Percentiles rank a stretch among this genome's conserved stretches.
Conservation (phyloP, 2,113 vertebrate genomes). For the Zapus hudsonius region DNA sequence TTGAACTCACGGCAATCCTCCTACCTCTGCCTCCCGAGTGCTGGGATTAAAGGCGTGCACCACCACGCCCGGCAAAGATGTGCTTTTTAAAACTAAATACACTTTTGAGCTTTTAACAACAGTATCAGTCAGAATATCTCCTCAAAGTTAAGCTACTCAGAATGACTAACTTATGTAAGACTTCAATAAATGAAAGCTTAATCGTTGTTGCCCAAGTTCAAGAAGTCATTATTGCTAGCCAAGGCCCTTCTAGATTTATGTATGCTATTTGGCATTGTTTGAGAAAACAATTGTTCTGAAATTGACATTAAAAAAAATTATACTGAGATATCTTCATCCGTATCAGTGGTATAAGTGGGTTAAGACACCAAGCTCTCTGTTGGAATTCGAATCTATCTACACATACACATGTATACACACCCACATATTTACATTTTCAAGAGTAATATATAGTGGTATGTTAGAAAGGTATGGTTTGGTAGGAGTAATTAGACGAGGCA, state of each 20-base stretch:
- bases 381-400: too few relatives aligned
- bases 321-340: background rate
- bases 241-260: background rate
- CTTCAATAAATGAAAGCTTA: slow-evolving; percentile 38
- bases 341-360: background rate
- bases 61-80: background rate
- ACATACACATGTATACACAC: too few relatives aligned
- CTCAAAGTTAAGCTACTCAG: slow-evolving; percentile 18
- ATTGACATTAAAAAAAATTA: too few relatives aligned
- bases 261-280: slow-evolving; percentile 7
- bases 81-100: too few relatives aligned
- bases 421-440: slow-evolving; percentile 62
- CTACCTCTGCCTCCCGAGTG: too few relatives aligned
- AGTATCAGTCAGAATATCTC: background rate
- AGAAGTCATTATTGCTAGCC: slow-evolving; percentile 1
- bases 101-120: slow-evolving; percentile 29
- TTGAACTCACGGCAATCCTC: too few relatives aligned
- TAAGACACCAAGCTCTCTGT: background rate
- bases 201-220: slow-evolving; percentile 28
- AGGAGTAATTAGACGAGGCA: slow-evolving; percentile 63
- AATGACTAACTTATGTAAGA: slow-evolving; percentile 7
- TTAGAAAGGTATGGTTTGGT: slow-evolving; percentile 66
- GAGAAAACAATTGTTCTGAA: slow-evolving; percentile 11
- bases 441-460: slow-evolving; percentile 68
- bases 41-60: too few relatives aligned